Evolutionary conservation across 2,113 vertebrate species (phyloP).

Genomic region (Perca fluviatilis): DNA sequence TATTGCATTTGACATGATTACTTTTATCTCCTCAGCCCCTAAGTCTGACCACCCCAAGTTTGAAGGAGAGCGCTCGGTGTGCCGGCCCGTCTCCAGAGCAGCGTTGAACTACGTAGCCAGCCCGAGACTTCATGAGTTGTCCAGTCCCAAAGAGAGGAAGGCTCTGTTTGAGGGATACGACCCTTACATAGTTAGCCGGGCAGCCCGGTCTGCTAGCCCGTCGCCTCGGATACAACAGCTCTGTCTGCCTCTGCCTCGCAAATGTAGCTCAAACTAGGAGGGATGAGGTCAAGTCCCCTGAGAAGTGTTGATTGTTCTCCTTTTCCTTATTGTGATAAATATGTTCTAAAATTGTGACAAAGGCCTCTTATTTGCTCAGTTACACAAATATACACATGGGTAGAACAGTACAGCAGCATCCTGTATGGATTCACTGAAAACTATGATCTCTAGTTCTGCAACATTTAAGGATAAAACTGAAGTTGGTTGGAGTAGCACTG

Average conservation of each 20-base stretch:
- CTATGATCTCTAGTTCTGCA: background rate
- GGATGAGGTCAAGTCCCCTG: background rate
- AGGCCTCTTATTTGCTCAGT: background rate
- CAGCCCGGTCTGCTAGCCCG: slow-evolving; percentile 68
- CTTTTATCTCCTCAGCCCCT: slow-evolving; percentile 57
- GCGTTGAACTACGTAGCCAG: slow-evolving; percentile 56
- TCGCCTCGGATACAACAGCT: slow-evolving; percentile 79
- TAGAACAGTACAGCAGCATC: background rate
- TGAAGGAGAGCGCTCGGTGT: slow-evolving; percentile 53
- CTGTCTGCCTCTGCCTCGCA: slow-evolving; percentile 75
- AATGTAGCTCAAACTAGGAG: slow-evolving; percentile 59
- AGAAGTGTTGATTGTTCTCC: background rate
- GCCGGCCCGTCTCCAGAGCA: slow-evolving; percentile 57
- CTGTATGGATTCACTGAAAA: background rate
- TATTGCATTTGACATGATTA: background rate
- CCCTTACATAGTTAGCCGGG: slow-evolving; percentile 70
- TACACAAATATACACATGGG: background rate
- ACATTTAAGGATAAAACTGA: background rate
- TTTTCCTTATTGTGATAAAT: background rate
- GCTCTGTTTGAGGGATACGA: slow-evolving; percentile 72
- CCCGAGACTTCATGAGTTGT: slow-evolving; percentile 70
- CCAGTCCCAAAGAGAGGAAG: slow-evolving; percentile 70
- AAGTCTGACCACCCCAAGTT: slow-evolving; percentile 69
- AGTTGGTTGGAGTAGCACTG: background rate
- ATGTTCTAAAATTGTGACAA: background rate